phyloP scores from a whole-genome alignment of 2,113 vertebrate species.

The Trichechus manatus region DNA sequence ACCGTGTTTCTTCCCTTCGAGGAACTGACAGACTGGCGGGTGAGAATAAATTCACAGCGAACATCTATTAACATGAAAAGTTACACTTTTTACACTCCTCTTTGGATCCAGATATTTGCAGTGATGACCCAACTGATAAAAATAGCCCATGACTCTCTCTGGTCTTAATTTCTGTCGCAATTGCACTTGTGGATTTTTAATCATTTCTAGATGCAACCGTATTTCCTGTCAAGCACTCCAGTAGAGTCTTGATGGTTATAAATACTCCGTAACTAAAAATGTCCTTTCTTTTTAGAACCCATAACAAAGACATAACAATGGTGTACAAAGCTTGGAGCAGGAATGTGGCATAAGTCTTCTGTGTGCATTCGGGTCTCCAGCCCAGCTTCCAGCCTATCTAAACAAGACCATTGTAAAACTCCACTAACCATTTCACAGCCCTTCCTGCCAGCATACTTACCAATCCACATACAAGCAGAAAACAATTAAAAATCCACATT shows the following conservation, averaged over 20 bases:
- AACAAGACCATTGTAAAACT: constrained; percentile 5
- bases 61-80: background rate
- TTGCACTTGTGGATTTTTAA: background rate
- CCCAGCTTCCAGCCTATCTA: background rate
- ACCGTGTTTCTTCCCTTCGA: background rate
- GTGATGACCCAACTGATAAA: background rate
- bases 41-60: background rate
- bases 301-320: constrained; percentile 4
- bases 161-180: background rate
- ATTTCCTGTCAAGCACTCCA: constrained; percentile 19
- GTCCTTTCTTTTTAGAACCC: constrained; percentile 7
- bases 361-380: background rate
- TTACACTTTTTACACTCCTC: background rate
- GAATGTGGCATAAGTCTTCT: background rate
- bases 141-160: background rate
- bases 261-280: constrained; percentile 36
- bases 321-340: background rate
- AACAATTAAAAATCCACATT: constrained; percentile 13
- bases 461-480: background rate
- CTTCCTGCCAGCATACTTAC: background rate
- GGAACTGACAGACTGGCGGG: background rate
- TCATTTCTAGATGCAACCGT: constrained; percentile 35
- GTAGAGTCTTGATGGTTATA: constrained; percentile 18
- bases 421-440: background rate
- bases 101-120: background rate